Evolutionary conservation across 2,113 vertebrate genomes (phyloP).

Genomic region (Nesoenas mayeri): DNA sequence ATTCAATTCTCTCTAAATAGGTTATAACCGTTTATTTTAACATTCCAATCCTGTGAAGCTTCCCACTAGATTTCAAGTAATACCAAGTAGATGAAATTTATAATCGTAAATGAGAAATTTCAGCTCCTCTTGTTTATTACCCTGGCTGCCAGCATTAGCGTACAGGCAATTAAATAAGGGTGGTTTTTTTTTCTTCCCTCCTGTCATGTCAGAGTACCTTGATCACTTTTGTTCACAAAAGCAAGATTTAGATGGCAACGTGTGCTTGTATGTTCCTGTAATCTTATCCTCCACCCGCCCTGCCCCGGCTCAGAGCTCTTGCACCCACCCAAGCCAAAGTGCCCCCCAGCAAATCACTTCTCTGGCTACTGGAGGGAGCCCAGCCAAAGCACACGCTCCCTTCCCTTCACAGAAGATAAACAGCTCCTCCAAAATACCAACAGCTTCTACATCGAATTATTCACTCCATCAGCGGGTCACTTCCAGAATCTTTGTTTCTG

Average conservation of each 20-base stretch:
- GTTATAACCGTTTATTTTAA: slow-evolving; percentile 39
- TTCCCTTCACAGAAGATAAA: neutral
- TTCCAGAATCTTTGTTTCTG: neutral
- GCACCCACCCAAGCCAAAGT: neutral
- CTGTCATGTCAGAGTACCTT: neutral
- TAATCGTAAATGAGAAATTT: neutral
- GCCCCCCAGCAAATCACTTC: neutral
- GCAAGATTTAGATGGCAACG: neutral
- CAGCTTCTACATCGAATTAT: neutral
- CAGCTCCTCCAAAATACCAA: neutral
- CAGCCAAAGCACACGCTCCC: neutral
- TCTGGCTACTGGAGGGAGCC: neutral
- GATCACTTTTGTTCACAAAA: neutral
- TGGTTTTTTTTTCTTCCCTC: too few relatives aligned
- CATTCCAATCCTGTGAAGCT: slow-evolving; percentile 12
- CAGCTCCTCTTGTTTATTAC: slow-evolving; percentile 34
- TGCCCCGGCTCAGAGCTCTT: neutral
- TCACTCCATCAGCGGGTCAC: neutral
- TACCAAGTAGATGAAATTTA: slow-evolving; percentile 7
- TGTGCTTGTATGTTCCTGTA: neutral
- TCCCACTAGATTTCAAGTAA: slow-evolving; percentile 38
- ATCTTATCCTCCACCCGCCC: neutral
- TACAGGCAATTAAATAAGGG: neutral
- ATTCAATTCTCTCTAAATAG: slow-evolving; percentile 36
- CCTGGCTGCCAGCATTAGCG: neutral